These are phyloP conservation scores for Drosophila parabipectinata DNA, from an alignment of 1,140 invertebrate genomes.

Conservation along the genomic window DNA sequence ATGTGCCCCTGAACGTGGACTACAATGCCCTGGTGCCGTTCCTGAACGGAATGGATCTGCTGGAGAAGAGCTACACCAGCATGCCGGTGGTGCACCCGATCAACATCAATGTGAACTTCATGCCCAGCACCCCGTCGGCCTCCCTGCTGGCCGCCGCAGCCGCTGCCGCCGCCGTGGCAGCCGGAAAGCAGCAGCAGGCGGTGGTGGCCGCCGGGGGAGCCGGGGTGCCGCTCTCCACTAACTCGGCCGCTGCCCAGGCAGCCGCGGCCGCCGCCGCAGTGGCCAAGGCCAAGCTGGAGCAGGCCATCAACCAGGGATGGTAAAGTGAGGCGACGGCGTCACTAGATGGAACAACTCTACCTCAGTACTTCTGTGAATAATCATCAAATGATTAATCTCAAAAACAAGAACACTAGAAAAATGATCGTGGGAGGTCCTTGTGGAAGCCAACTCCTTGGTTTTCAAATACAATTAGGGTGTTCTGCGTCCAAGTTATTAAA, in stretches of 20 bases:
- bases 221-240: conserved; percentile 84
- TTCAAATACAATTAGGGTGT: not conserved
- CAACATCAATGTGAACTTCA: conserved; percentile 94
- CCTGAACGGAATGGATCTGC: conserved; percentile 86
- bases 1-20: conserved; percentile 95
- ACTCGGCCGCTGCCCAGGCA: conserved; percentile 46
- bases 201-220: conserved; percentile 86
- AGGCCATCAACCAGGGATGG: conserved; percentile 74
- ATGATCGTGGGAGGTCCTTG: not conserved
- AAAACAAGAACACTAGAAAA: conserved; percentile 37
- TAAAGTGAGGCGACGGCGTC: conserved; percentile 15
- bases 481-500: too few species aligned
- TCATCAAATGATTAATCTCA: conserved; percentile 76
- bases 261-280: conserved; percentile 59
- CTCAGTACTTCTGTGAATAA: conserved; percentile 83
- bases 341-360: conserved; percentile 78
- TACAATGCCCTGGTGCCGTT: conserved; percentile 89
- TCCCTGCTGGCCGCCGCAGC: conserved; percentile 70
- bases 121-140: conserved; percentile 60
- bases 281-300: conserved; percentile 74
- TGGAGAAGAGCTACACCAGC: conserved; percentile 85
- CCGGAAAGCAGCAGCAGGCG: conserved; percentile 66
- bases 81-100: conserved; percentile 92
- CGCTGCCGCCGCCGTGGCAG: conserved; percentile 68
- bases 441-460: too few species aligned